Base-by-base conservation (phyloP, 1,140 invertebrate species). In the Macrobrachium rosenbergii region DNA sequence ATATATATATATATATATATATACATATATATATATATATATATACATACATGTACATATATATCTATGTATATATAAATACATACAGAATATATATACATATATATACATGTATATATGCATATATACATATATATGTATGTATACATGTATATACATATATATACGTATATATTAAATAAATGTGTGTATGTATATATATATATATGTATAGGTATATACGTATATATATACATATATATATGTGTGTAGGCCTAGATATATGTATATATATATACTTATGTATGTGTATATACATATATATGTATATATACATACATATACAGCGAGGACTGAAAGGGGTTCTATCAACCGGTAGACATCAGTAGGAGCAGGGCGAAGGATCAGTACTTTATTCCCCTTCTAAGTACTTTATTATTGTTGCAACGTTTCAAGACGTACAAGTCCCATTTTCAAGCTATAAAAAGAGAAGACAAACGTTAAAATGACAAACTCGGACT, bases 1-100 rank as follows among this genome's bases (percentile, higher is more conserved):
- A 69, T 69, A 69, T 69, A 69, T 69, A 69, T 69, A 69, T 69
- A 69, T 69, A 69, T 69, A 69, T 69, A 69, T 69, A 69, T 69
- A n/a, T 69, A 69, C n/a, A 69, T 69, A 69, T 69, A 69, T 69
- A 69, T 69, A 69, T 52, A 52, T 52, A 52, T 52, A 52, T 52
- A 52, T 10, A 52, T 52, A 52, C 10, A 52, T 52, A 52, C 10
- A 52, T 52, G 10, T 52, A 52, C 10, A 52, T 52, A 52, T 52
- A 52, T 52, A 52, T 52, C 5, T 52, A 52, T 52, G 10, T 52
- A 52, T 64, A 64, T 67, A 67, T 67, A 67, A 14, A 19, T 64
- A 67, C 19, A 67, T 67, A 67, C 19, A 19, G 11, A 52, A 5
- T 52, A 10, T 52, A 52, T 52, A 52, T 10, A 52, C 45, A 52